Conservation (phyloP, 2,888 invertebrate genomes). For the Cyrtodaria siliqua region DNA sequence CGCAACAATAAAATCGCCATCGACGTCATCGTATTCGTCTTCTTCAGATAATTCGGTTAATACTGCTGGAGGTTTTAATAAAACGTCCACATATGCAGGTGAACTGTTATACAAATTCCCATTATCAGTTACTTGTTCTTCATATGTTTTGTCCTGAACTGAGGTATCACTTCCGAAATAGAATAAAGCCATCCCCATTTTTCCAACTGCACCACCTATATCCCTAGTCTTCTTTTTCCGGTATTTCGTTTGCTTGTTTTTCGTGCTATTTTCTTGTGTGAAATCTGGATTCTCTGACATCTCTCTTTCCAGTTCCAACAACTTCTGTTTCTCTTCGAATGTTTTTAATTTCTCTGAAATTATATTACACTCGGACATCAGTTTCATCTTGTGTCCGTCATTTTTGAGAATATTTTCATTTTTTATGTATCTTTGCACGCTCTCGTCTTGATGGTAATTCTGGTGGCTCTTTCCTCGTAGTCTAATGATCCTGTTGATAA, state of each 20-base stretch:
- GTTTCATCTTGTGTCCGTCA: conserved; percentile 40
- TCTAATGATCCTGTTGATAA: conserved; percentile 46
- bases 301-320: conserved; percentile 30
- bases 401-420: conserved; percentile 38
- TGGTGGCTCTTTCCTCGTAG: conserved; percentile 34
- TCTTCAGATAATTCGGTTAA: no score
- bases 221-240: conserved; percentile 9
- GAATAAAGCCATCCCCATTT: conserved; percentile 43
- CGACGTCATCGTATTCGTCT: no score
- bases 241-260: no score
- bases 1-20: no score
- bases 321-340: conserved; percentile 34
- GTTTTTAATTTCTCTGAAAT: conserved; percentile 21
- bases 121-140: no score
- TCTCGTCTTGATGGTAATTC: conserved; percentile 45
- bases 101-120: no score
- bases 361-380: conserved; percentile 33
- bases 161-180: conserved; percentile 5
- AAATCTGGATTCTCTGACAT: conserved; percentile 20
- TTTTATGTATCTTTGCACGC: conserved; percentile 44
- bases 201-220: conserved; percentile 20
- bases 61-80: no score
- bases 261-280: background rate
- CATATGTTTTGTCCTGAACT: no score
- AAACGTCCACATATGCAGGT: no score